These are phyloP conservation scores for Parasteatoda lunata DNA, from an alignment of 2,888 invertebrate species.

Conservation along the genomic window DNA sequence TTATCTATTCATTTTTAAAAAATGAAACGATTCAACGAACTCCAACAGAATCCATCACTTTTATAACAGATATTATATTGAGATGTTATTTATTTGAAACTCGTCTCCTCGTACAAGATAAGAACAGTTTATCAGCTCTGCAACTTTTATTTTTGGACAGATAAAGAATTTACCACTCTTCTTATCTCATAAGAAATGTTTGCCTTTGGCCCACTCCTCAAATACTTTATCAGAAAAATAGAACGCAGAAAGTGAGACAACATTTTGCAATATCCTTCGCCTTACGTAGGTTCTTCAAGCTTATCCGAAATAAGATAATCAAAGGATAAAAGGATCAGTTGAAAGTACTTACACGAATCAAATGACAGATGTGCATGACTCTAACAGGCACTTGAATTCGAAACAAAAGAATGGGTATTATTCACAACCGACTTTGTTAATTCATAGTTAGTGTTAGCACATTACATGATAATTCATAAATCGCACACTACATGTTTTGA, in stretches of 20 bases:
- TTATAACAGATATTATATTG: neutral
- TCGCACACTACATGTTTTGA: too few species aligned
- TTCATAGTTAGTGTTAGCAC: too few species aligned
- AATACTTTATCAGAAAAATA: slow-evolving; percentile 61
- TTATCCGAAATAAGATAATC: slow-evolving; percentile 19
- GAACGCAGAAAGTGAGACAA: slow-evolving; percentile 40
- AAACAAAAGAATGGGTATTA: too few species aligned
- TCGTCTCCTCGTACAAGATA: slow-evolving; percentile 25
- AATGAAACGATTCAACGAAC: too few species aligned
- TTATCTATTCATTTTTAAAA: too few species aligned
- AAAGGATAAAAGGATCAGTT: slow-evolving; percentile 1
- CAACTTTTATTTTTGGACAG: slow-evolving; percentile 60
- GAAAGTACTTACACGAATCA: slow-evolving; percentile 9
- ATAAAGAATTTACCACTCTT: slow-evolving; percentile 63
- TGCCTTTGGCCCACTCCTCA: slow-evolving; percentile 65
- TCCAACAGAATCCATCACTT: neutral
- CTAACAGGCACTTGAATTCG: slow-evolving; percentile 7
- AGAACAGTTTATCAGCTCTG: slow-evolving; percentile 44
- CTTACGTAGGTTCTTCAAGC: slow-evolving; percentile 25
- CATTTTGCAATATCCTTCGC: slow-evolving; percentile 45
- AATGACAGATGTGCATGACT: slow-evolving; percentile 29
- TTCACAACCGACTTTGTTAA: too few species aligned
- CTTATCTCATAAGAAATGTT: slow-evolving; percentile 62
- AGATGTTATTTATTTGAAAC: slow-evolving; percentile 43
- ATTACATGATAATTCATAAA: too few species aligned